Evolutionary conservation across 2,113 vertebrate species (phyloP).

Genomic region (Ceuthmochares aereus): DNA sequence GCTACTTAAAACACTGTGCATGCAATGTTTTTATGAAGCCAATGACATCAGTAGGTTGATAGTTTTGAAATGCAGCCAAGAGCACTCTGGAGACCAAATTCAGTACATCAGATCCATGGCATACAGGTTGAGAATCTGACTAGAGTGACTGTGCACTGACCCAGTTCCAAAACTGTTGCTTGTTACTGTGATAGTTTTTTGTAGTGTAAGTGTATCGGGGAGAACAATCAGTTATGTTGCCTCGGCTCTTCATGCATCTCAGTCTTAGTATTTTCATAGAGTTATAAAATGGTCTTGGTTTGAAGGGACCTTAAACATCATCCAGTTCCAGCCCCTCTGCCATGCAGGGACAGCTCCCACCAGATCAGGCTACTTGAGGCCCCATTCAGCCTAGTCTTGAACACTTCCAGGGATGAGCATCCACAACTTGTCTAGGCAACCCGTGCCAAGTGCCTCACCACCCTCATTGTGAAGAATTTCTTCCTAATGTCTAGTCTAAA

Average conservation of each 20-base stretch:
- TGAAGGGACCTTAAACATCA: too few relatives aligned
- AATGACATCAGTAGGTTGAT: neutral
- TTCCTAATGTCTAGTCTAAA: too few relatives aligned
- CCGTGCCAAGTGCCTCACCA: too few relatives aligned
- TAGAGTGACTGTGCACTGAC: neutral
- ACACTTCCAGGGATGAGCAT: too few relatives aligned
- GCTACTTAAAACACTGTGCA: fast-evolving
- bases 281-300: too few relatives aligned
- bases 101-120: fast-evolving
- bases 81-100: neutral
- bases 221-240: neutral
- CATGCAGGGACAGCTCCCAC: too few relatives aligned
- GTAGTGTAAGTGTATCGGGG: neutral
- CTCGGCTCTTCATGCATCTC: neutral
- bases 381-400: too few relatives aligned
- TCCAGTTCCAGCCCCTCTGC: too few relatives aligned
- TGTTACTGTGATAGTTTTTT: neutral
- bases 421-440: too few relatives aligned
- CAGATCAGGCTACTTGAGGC: too few relatives aligned
- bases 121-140: neutral
- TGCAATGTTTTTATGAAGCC: neutral
- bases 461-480: too few relatives aligned
- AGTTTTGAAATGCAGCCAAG: neutral
- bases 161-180: neutral
- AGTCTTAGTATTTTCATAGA: neutral